Conservation (phyloP, 2,113 vertebrate species). For the Dromiciops gliroides region DNA sequence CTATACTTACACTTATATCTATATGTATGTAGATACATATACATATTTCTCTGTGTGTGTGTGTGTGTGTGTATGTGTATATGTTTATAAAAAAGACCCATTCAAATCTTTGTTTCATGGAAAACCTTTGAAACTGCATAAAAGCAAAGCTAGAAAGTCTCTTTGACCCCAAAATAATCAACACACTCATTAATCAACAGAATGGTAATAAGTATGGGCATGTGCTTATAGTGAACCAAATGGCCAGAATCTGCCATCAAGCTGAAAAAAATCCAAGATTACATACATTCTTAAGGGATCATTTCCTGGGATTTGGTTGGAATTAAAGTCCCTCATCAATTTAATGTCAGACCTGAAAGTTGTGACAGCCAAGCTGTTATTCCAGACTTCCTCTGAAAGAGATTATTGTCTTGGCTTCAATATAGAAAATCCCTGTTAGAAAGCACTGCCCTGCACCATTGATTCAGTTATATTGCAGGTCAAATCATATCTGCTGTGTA, state of each 20-base stretch:
- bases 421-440: neutral
- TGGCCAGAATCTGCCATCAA: conserved; percentile 21
- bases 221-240: conserved; percentile 14
- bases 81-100: neutral
- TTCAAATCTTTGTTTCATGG: neutral
- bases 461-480: neutral
- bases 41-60: neutral
- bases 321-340: conserved; percentile 17
- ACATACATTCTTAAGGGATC: neutral
- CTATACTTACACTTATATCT: neutral
- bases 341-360: neutral
- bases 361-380: neutral
- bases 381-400: neutral
- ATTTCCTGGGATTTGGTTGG: conserved; percentile 1
- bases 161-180: conserved; percentile 50
- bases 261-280: conserved; percentile 22
- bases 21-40: neutral
- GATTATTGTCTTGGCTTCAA: neutral
- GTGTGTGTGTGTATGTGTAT: neutral
- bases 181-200: conserved; percentile 48
- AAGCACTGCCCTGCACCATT: neutral
- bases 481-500: neutral
- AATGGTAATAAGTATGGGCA: conserved; percentile 1
- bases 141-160: conserved; percentile 19
- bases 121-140: conserved; percentile 3